Base-by-base conservation (phyloP, 2,888 invertebrate species). In the Troilus luridus region DNA sequence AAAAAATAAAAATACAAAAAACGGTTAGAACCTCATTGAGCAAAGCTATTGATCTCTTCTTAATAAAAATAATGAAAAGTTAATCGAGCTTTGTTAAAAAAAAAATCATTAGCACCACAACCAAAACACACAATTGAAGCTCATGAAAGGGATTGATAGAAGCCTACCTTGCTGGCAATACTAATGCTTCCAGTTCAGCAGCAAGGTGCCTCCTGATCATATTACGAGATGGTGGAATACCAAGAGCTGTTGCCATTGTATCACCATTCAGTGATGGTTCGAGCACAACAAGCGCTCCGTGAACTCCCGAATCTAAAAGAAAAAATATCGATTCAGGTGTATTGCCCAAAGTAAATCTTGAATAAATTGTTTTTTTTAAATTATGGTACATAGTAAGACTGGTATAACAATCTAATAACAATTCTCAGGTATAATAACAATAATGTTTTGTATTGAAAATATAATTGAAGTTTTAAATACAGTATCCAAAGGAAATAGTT, bases 261-360 rank as follows among this genome's bases (percentile, higher is more conserved):
- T 98, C 98, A 60, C 98, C 98, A 91, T 97, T 98, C 94, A 99
- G 98, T 21, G 98, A 98, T 24, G 98, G 98, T 94, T 99, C 98
- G 93, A 99, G 94, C 24, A 98, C 98, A 90, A 98, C 98, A 92
- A 99, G 95, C 19, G 98, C 98, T 92, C 99, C 98, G 94, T 99
- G 98, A 14, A 99, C 98, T 93, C 99, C 99, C 94, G 98, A 98
- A 94, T 98, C 98, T 97, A 95, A 62, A 88, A 58, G 6, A 60
- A 9, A 60, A 60, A 24, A 8, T 14, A 56, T 14, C 10, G 24
- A 77, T 5, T 3, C 19, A 41, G 19, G 27, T 27, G 6, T 8
- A 77, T 41, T 27, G 12, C 14, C 14, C 59, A 12, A 12, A 59
- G 0, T 14, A 59, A 59, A 59, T 12, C 5, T 59, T 59, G 14